Conservation (phyloP, 2,797 vertebrate species). For the Epinephelus malabaricus region DNA sequence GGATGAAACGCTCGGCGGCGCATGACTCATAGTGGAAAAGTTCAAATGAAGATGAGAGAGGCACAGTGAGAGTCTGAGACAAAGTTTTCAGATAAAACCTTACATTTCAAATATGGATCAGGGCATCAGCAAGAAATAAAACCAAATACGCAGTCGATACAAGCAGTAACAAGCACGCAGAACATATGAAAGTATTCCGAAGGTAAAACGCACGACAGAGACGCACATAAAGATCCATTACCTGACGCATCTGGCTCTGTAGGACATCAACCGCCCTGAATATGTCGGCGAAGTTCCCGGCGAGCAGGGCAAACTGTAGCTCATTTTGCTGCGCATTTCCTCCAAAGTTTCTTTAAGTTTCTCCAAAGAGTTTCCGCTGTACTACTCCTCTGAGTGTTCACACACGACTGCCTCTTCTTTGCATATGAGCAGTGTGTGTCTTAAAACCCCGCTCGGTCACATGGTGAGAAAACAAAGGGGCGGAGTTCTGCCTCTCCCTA, state of each 20-base stretch:
- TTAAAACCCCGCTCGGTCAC: conserved; percentile 68
- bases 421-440: background rate
- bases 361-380: background rate
- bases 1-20: background rate
- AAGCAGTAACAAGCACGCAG: no score
- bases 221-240: conserved; percentile 43
- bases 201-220: background rate
- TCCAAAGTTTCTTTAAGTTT: background rate
- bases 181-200: no score
- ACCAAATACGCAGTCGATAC: no score
- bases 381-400: background rate
- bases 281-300: conserved; percentile 73
- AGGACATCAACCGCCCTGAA: conserved; percentile 71
- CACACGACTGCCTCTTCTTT: background rate
- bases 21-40: background rate
- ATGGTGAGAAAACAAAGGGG: conserved; percentile 53
- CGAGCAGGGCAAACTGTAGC: conserved; percentile 81
- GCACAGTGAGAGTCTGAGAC: background rate
- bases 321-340: conserved; percentile 83
- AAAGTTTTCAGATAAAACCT: background rate
- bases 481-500: conserved; percentile 41
- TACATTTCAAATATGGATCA: no score
- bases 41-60: background rate
- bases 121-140: no score
- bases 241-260: conserved; percentile 80